Evolutionary conservation across 1,140 invertebrate species (phyloP).

Genomic region (Drosophila ogumai): DNA sequence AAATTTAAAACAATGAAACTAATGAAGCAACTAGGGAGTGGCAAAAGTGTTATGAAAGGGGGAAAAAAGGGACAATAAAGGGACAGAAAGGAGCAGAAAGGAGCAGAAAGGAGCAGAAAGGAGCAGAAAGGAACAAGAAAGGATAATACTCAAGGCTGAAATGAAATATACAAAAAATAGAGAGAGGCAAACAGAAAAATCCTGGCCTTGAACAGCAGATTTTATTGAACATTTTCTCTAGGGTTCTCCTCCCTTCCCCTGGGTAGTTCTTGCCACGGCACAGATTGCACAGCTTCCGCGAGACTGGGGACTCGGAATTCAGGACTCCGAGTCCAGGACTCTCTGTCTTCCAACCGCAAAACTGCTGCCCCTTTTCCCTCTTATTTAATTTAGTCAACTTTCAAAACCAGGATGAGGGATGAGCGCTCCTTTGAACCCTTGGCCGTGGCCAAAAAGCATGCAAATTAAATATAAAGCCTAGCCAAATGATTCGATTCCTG

Average conservation of each 20-base stretch:
- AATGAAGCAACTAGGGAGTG: constrained; percentile 24
- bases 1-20: constrained; percentile 66
- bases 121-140: neutral
- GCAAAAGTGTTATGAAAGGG: constrained; percentile 5
- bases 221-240: constrained; percentile 3
- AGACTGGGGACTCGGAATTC: neutral
- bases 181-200: neutral
- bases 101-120: neutral
- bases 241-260: neutral
- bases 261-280: neutral
- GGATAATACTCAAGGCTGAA: constrained; percentile 1
- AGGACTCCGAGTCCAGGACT: neutral
- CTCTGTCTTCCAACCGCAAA: neutral
- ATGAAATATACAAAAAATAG: neutral
- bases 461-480: constrained; percentile 77
- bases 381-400: constrained; percentile 27
- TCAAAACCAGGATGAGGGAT: neutral
- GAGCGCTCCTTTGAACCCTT: constrained; percentile 27
- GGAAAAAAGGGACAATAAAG: neutral
- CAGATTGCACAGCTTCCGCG: constrained; percentile 5
- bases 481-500: constrained; percentile 74
- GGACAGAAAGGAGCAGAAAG: neutral
- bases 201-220: constrained; percentile 1
- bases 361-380: constrained; percentile 20
- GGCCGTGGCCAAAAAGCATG: constrained; percentile 56